Evolutionary conservation across 2,888 invertebrate genomes (phyloP).

Genomic region (Chromoteleia sp.): DNA sequence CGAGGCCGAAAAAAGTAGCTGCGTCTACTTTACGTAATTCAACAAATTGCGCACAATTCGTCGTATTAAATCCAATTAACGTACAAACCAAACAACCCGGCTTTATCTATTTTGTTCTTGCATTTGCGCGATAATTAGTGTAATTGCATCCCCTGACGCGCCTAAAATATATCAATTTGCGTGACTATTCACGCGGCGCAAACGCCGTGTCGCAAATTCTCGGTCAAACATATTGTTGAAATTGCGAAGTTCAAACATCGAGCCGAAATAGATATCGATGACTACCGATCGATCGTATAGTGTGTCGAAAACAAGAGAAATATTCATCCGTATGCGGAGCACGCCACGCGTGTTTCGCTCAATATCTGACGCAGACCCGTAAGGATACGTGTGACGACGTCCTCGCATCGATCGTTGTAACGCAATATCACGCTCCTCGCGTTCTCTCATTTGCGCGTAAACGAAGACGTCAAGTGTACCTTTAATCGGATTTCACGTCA

Average conservation of each 20-base stretch:
- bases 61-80: too few species aligned
- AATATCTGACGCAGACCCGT: slow-evolving; percentile 34
- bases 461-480: slow-evolving; percentile 30
- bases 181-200: slow-evolving; percentile 1
- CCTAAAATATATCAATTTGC: slow-evolving; percentile 29
- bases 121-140: background rate
- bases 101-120: too few species aligned
- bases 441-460: slow-evolving; percentile 37
- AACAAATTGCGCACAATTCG: too few species aligned
- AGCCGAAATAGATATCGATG: slow-evolving; percentile 47
- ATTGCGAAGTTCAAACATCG: slow-evolving; percentile 24
- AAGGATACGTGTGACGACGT: slow-evolving; percentile 37
- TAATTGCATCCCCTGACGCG: slow-evolving; percentile 1
- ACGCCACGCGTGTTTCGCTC: slow-evolving; percentile 38
- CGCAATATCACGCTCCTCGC: slow-evolving; percentile 42
- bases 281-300: slow-evolving; percentile 41
- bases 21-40: too few species aligned
- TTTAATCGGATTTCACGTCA: slow-evolving; percentile 42
- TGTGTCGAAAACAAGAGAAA: slow-evolving; percentile 43
- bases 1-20: too few species aligned
- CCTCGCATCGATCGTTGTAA: slow-evolving; percentile 47
- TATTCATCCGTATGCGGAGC: slow-evolving; percentile 39
- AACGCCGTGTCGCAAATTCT: slow-evolving; percentile 26
- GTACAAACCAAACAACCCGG: too few species aligned
- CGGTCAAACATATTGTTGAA: slow-evolving; percentile 16